Evolutionary conservation across 1,140 invertebrate genomes (phyloP).

Genomic region (Drosophila arizonae): DNA sequence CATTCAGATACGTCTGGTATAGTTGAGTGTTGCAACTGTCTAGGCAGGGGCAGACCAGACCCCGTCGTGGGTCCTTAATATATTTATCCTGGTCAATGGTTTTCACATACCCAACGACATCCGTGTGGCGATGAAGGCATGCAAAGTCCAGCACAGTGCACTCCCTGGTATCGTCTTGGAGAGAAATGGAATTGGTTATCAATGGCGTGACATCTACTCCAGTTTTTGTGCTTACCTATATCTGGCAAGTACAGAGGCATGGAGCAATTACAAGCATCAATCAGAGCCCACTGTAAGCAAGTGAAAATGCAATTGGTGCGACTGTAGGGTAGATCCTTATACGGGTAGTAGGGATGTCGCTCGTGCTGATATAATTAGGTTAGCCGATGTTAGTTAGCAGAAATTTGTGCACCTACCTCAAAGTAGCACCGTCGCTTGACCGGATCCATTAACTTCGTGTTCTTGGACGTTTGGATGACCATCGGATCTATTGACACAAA

Average conservation of each 20-base stretch:
- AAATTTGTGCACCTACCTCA: constrained; percentile 36
- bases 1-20: constrained; percentile 58
- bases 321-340: constrained; percentile 43
- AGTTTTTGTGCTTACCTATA: constrained; percentile 24
- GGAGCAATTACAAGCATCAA: constrained; percentile 55
- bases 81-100: constrained; percentile 48
- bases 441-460: constrained; percentile 45
- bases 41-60: constrained; percentile 53
- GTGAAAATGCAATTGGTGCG: constrained; percentile 51
- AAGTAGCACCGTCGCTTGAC: constrained; percentile 56
- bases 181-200: neutral
- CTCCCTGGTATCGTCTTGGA: constrained; percentile 44
- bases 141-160: constrained; percentile 53
- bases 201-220: neutral
- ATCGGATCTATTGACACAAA: constrained; percentile 57
- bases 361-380: constrained; percentile 42
- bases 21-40: constrained; percentile 51
- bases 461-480: constrained; percentile 47
- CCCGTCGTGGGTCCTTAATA: constrained; percentile 61
- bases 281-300: constrained; percentile 56
- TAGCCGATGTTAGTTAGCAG: neutral
- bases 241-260: constrained; percentile 46
- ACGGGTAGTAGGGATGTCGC: constrained; percentile 35
- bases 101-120: constrained; percentile 66
- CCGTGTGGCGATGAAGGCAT: constrained; percentile 53